phyloP scores from a whole-genome alignment of 1,140 invertebrate species.

The Archivesica marissinica region DNA sequence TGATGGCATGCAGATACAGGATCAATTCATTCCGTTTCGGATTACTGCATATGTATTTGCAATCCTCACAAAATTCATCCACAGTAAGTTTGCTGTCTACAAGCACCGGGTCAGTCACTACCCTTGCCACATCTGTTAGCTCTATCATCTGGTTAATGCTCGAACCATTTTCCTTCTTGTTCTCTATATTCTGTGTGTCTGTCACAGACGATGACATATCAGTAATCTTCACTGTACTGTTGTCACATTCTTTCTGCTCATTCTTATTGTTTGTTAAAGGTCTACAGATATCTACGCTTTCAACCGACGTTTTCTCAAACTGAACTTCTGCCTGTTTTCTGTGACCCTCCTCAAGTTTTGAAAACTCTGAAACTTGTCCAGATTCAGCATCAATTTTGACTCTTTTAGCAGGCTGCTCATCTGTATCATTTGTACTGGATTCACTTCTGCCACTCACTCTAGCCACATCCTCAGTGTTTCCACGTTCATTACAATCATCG shows the following conservation, averaged over 20 bases:
- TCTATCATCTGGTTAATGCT: no score
- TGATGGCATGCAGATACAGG: slow-evolving; percentile 57
- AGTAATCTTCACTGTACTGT: no score
- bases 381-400: neutral
- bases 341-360: no score
- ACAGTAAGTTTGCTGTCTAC: neutral
- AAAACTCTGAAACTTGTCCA: no score
- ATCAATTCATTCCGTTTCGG: slow-evolving; percentile 41
- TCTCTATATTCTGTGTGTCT: no score
- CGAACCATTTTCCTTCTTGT: no score
- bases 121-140: neutral
- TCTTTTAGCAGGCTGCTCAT: neutral
- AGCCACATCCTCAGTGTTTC: neutral
- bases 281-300: neutral
- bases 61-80: slow-evolving; percentile 38
- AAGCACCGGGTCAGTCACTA: neutral
- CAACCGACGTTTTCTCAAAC: neutral
- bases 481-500: neutral
- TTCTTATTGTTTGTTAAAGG: neutral
- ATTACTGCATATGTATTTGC: slow-evolving; percentile 13
- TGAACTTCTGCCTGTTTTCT: no score
- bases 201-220: no score
- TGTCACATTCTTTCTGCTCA: neutral
- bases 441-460: neutral
- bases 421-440: neutral